Conservation (phyloP, 2,888 invertebrate genomes). For the Mythimna vitellina region DNA sequence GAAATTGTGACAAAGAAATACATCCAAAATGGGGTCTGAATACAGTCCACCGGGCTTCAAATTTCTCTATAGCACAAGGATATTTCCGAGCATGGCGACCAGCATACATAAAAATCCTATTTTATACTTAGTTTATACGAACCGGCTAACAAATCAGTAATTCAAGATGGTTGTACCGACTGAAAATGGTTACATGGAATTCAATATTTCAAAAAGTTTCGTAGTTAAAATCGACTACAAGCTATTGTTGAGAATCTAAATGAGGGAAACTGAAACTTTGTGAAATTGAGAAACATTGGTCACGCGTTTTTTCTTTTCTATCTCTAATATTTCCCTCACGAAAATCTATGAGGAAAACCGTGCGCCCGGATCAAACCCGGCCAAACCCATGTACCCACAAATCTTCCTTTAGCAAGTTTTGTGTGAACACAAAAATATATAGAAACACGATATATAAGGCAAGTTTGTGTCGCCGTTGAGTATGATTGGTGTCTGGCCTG, state of each 20-base stretch:
- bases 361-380: constrained; percentile 22
- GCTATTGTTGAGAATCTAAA: neutral
- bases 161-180: constrained; percentile 27
- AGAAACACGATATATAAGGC: constrained; percentile 44
- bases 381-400: constrained; percentile 37
- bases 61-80: constrained; percentile 36
- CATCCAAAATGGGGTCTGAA: constrained; percentile 27
- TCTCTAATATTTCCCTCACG: neutral
- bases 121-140: constrained; percentile 47
- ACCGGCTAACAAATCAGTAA: constrained; percentile 30
- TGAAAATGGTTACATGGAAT: constrained; percentile 18
- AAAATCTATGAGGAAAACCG: constrained; percentile 30
- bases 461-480: constrained; percentile 46
- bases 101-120: constrained; percentile 30
- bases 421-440: constrained; percentile 47
- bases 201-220: constrained; percentile 18
- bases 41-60: constrained; percentile 23
- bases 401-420: constrained; percentile 46
- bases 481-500: constrained; percentile 53
- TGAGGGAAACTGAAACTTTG: neutral
- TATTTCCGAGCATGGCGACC: constrained; percentile 21
- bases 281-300: constrained; percentile 15
- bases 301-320: constrained; percentile 1
- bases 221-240: neutral
- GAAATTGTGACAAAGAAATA: constrained; percentile 34